Conservation (phyloP, 2,797 vertebrate species). For the Gymnopithys bicolor region DNA sequence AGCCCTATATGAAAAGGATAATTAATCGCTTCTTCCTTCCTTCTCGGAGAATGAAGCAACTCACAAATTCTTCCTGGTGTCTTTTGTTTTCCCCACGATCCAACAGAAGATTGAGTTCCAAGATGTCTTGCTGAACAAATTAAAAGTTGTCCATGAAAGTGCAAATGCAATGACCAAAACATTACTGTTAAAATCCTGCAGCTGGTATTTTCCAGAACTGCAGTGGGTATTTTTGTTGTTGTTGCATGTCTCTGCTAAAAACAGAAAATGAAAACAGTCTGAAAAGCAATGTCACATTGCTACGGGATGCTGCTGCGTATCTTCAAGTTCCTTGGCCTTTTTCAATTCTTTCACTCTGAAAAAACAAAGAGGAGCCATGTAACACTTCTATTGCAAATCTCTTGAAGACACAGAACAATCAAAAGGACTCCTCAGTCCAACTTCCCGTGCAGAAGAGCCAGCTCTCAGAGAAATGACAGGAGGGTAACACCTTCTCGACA, state of each 20-base stretch:
- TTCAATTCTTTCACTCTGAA: constrained; percentile 99
- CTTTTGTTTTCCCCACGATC: constrained; percentile 79
- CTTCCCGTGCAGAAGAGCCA: constrained; percentile 17
- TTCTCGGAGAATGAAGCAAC: constrained; percentile 77
- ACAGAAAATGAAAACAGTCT: constrained; percentile 95
- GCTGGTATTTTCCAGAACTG: constrained; percentile 79
- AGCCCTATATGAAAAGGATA: constrained; percentile 84
- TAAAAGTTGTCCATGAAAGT: constrained; percentile 89
- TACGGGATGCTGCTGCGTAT: constrained; percentile 90
- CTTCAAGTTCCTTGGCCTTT: constrained; percentile 99
- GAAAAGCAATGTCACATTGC: constrained; percentile 97
- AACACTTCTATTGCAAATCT: constrained; percentile 16
- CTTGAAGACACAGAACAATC: not conserved
- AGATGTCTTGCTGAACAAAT: constrained; percentile 88
- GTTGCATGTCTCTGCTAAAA: constrained; percentile 98
- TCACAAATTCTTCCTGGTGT: constrained; percentile 77
- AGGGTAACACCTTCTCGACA: not conserved
- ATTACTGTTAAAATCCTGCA: constrained; percentile 88
- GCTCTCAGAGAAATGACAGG: not conserved
- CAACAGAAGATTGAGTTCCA: constrained; percentile 86
- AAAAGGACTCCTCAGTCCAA: not conserved
- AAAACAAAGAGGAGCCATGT: constrained; percentile 77
- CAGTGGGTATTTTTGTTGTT: constrained; percentile 82
- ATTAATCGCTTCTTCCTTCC: constrained; percentile 75
- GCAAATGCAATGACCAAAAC: constrained; percentile 88